Evolutionary conservation across 2,113 vertebrate genomes (phyloP).

Genomic region (Catagonus wagneri): DNA sequence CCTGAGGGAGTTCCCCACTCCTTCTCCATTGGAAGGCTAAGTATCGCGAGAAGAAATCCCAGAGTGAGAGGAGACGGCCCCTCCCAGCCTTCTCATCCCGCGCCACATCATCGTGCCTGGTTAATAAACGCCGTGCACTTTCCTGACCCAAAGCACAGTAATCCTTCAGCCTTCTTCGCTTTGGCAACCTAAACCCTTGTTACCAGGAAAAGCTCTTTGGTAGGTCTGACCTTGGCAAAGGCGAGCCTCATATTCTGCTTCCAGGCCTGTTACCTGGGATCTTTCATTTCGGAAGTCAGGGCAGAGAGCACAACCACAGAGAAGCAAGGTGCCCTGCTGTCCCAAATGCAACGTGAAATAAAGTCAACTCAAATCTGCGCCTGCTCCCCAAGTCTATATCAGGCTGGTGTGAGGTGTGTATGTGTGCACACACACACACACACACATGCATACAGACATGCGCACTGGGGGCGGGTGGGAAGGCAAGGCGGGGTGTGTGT

Average conservation of each 20-base stretch:
- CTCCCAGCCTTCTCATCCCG: neutral
- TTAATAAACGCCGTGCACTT: constrained; percentile 1
- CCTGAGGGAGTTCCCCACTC: neutral
- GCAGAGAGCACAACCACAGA: neutral
- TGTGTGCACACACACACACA: fast-evolving
- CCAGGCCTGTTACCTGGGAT: neutral
- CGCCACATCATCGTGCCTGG: neutral
- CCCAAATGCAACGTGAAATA: neutral
- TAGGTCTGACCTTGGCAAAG: constrained; percentile 47
- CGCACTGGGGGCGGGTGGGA: no score
- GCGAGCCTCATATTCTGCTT: neutral
- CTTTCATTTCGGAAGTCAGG: constrained; percentile 45
- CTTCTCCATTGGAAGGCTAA: neutral
- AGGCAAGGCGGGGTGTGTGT: neutral
- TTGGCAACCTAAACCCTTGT: constrained; percentile 61
- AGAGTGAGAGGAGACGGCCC: neutral
- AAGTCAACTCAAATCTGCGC: neutral
- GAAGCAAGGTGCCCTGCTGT: neutral
- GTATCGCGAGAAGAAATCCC: neutral
- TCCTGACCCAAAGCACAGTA: neutral
- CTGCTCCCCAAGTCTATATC: neutral
- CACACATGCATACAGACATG: no score
- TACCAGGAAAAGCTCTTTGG: constrained; percentile 37
- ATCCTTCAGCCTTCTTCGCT: constrained; percentile 30
- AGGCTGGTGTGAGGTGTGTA: neutral